Evolutionary conservation across 2,888 invertebrate genomes (phyloP), one percentile per base, ranked within the genome.

Genomic region (Athalia cordata): DNA sequence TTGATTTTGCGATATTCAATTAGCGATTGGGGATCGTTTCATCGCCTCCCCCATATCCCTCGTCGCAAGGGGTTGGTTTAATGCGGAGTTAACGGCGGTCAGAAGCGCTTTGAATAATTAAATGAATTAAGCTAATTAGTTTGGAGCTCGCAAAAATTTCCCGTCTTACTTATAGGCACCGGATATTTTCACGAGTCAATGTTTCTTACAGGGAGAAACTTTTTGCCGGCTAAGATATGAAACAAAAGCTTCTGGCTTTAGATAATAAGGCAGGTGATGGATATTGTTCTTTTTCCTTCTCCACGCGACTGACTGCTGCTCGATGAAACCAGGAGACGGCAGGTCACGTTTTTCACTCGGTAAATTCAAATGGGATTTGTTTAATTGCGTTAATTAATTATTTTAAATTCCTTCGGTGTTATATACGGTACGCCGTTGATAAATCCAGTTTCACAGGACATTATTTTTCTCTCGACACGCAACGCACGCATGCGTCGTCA

Each of bases 301-400:
- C 75, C 78, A 65, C 72, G 29, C 29, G 29, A 29, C 1, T 29
- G 29, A 29, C 29, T 29, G 29, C 29, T 2, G 29, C 29, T 29
- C 29, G 29, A 1, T 2, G 29, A 29, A 29, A 29, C 29, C 29
- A 29, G 29, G 29, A 29, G 75, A 72, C 78, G 77, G 66, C 67
- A 45, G 75, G 52, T 62, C 59, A 57, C 74, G 75, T 68, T 79
- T 77, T 78, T 55, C 77, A 62, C 62, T 57, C 55, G 57, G 70
- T 77, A 77, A 72, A 78, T 76, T 15, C 79, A 78, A 77, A 82
- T 82, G 81, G 78, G 78, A 57, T 78, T 81, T 78, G 78, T 81
- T 82, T 84, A 83, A 84, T 83, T 83, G 81, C 81, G 67, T 81
- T 81, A 83, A 84, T 84, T 83, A 84, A 83, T 83, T 81, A 50